Conservation (phyloP, 1,140 invertebrate species). For the Mycetomoellerius zeteki region DNA sequence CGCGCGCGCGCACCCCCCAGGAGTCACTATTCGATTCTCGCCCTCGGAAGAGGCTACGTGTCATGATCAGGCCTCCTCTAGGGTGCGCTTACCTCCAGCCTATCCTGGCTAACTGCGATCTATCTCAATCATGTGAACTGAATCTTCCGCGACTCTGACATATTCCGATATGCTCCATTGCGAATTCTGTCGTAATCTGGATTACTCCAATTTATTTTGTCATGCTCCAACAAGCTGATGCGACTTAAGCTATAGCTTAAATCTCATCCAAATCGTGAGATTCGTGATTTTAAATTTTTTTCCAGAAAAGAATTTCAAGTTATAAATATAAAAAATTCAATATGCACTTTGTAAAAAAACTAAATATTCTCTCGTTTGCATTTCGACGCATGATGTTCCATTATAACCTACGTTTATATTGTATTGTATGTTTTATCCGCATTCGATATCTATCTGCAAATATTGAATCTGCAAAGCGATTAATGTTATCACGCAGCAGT, state of each 20-base stretch:
- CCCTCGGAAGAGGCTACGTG: conserved; percentile 37
- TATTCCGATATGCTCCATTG: background rate
- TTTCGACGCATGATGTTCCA: conserved; percentile 11
- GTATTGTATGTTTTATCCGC: conserved; percentile 32
- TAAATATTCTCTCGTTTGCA: background rate
- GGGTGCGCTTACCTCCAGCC: conserved; percentile 31
- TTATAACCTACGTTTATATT: conserved; percentile 22
- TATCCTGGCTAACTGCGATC: background rate
- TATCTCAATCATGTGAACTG: background rate
- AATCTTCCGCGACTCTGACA: background rate
- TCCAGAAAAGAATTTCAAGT: background rate
- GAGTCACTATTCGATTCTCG: conserved; percentile 67
- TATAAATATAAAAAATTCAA: background rate
- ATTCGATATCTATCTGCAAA: conserved; percentile 27
- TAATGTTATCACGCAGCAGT: conserved; percentile 21
- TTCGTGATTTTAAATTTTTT: background rate
- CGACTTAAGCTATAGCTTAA: background rate
- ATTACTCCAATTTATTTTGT: background rate
- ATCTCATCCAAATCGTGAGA: background rate
- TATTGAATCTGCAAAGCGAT: conserved; percentile 38
- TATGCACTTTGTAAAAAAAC: background rate
- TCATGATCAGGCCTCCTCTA: conserved; percentile 34
- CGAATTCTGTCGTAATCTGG: conserved; percentile 3
- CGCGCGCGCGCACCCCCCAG: conserved; percentile 67
- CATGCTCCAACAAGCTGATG: background rate